Base-by-base conservation (phyloP, 2,797 vertebrate species). In the Myotis findleyi region DNA sequence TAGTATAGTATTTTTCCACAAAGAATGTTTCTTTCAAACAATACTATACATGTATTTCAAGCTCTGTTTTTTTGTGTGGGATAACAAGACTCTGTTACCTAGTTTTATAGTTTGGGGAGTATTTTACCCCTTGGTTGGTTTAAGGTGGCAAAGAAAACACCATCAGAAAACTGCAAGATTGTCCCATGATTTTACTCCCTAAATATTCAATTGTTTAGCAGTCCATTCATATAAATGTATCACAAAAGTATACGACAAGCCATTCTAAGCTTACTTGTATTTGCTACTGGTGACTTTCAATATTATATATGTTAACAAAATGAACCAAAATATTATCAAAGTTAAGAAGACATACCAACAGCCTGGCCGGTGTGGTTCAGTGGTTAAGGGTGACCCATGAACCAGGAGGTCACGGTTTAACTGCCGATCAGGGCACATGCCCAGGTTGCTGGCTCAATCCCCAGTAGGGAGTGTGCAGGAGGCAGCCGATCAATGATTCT, bases 1-100 rank as follows among this genome's bases (percentile, higher is more conserved):
- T 80, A 76, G 2, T 47, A 17, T 76, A 79, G 27, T 9, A 59
- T 51, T 90, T 87, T 85, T 88, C 75, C 66, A 62, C 49, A 41
- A 92, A 80, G 21, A 64, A 93, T 21, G 72, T 91, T 76, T 41
- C 44, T 79, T 95, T 86, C 51, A 36, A 75, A 95, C 7, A 64
- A 64, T n/a, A 38, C 18, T 68, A 36, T 23, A 84, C n/a, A 80
- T 66, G 1, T 62, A 93, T 75, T 85, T 92, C 62, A 84, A 82
- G 49, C 88, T 80, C 57, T 55, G 33, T 10, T 41, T n/a, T 71
- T 92, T 62, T 64, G 59, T 64, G 4, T 55, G n/a, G 30, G 12
- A 25, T 71, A 90, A 81, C 59, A 71, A 86, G 7, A 76, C 23
- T 66, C 55, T 77, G 27, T 57, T 91, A 82, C 14, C 71, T 23